Evolutionary conservation across 2,113 vertebrate species (phyloP).

Genomic region (cattle (Bos taurus)): ARS-UCD2.0 NC_037349.1:1134001-1134500

Average conservation of each 20-base stretch:
- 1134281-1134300: not conserved
- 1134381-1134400: not conserved
- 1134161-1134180: slow-evolving; percentile 51
- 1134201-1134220: not conserved
- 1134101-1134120: slow-evolving; percentile 53
- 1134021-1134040: slow-evolving; percentile 92
- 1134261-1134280: not conserved
- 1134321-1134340: not conserved
- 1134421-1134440: slow-evolving; percentile 79
- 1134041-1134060: slow-evolving; percentile 80
- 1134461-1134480: slow-evolving; percentile 6
- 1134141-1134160: slow-evolving; percentile 47
- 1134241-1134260: not conserved
- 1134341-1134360: not conserved
- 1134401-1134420: slow-evolving; percentile 39
- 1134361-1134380: not conserved
- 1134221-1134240: not conserved
- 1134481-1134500: not conserved
- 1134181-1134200: not conserved
- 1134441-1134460: slow-evolving; percentile 88
- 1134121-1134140: slow-evolving; percentile 26
- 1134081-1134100: slow-evolving; percentile 48
- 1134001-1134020: slow-evolving; percentile 64
- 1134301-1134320: slow-evolving; percentile 35
- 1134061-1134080: slow-evolving; percentile 62